These are phyloP conservation scores for Sebastes glaucus DNA, from an alignment of 2,797 vertebrate genomes.

Conservation along the genomic window DNA sequence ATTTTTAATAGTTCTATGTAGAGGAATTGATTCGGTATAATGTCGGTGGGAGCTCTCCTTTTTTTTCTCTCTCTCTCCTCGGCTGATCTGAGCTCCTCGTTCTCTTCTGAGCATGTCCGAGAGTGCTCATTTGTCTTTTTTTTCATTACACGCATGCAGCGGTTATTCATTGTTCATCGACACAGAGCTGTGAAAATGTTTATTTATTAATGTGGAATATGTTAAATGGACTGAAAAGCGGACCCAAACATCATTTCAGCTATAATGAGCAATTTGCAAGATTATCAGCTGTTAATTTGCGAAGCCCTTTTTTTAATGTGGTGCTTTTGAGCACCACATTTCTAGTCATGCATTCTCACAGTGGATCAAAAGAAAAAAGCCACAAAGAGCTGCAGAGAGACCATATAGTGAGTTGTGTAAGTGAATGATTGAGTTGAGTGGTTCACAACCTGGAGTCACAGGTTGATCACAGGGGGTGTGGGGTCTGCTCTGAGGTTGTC, in stretches of 20 bases:
- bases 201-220: slow-evolving; percentile 14
- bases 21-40: slow-evolving; percentile 43
- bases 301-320: not conserved
- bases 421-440: not conserved
- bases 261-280: slow-evolving; percentile 59
- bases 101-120: slow-evolving; percentile 19
- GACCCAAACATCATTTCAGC: slow-evolving; percentile 45
- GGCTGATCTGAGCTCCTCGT: slow-evolving; percentile 15
- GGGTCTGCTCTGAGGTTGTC: too few species aligned
- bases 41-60: slow-evolving; percentile 12
- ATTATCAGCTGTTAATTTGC: slow-evolving; percentile 39
- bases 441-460: too few species aligned
- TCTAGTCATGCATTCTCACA: not conserved
- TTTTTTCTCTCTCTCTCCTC: not conserved
- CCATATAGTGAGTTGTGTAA: not conserved
- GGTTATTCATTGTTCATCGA: slow-evolving; percentile 25
- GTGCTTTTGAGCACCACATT: slow-evolving; percentile 10
- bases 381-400: not conserved
- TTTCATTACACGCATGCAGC: slow-evolving; percentile 11
- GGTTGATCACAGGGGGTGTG: too few species aligned
- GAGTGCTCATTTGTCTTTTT: slow-evolving; percentile 36
- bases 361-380: slow-evolving; percentile 1
- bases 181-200: not conserved
- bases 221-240: slow-evolving; percentile 40
- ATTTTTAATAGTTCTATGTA: slow-evolving; percentile 54